Evolutionary conservation across 2,113 vertebrate genomes (phyloP), one percentile per base, ranked within the genome.

Genomic region (Apodemus sylvaticus): DNA sequence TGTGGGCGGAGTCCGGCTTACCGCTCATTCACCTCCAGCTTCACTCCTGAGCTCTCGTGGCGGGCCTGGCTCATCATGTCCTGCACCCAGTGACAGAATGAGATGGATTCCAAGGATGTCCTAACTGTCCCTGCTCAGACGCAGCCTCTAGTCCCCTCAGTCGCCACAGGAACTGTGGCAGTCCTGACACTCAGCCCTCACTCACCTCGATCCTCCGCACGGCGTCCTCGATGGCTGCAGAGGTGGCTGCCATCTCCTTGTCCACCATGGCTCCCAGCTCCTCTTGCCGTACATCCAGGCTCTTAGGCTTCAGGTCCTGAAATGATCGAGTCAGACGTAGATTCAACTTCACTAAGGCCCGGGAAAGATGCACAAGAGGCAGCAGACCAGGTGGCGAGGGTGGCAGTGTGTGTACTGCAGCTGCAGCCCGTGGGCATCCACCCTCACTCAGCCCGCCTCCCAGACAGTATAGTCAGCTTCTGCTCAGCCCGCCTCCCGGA

Each of bases 31-130:
- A 99, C 99, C 96, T 99, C 99, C 71, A 99, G 98, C 97, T 99
- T 99, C 12, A 99, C 96, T 34, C 99, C 99, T 0, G 99, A 98
- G 62, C 99, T 99, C 97, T 99, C 98, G 0, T 98, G 99, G 86
- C 99, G 99, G 86, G 99, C 99, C 97, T 99, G 99, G 98, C 98
- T 99, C 99, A 99, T 99, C 99, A 99, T 99, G 98, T 99, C 99
- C 99, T 99, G 94, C 60, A 86, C 36, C 73, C 93, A 60, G 53
- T 8, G 64, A 48, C 48, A 78, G 31, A 93, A 0, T 0, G 20
- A 66, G 34, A 29, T 62, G 14, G 29, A 39, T 55, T 11, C 16
- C 8, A 48, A 26, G 64, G 42, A 45, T 2, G 14, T 1, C 0
- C 91, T 8, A 0, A 7, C 48, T 1, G 29, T 24, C 10, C 64